These are phyloP conservation scores for Contarinia nasturtii DNA, from an alignment of 1,140 invertebrate species.

Conservation along the genomic window DNA sequence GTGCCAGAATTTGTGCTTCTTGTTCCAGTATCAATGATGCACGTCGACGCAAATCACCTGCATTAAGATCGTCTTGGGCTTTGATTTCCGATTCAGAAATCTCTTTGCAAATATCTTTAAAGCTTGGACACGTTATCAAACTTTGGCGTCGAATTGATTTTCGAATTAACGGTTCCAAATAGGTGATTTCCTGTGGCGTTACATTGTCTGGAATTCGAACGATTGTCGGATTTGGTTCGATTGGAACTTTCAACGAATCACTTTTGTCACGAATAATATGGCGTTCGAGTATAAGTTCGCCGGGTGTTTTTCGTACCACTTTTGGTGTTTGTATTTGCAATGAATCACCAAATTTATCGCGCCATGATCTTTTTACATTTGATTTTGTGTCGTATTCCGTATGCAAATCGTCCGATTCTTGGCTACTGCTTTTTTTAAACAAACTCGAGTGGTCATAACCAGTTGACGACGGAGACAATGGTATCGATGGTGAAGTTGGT, in stretches of 20 bases:
- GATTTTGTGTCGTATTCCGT: slow-evolving; percentile 2
- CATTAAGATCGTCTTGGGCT: slow-evolving; percentile 27
- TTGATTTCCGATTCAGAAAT: slow-evolving; percentile 27
- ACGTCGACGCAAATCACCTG: slow-evolving; percentile 20
- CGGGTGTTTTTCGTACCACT: slow-evolving; percentile 38
- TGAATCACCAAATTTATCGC: slow-evolving; percentile 37
- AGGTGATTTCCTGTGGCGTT: background rate
- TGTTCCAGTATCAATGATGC: slow-evolving; percentile 22
- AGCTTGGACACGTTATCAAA: slow-evolving; percentile 24
- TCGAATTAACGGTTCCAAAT: background rate
- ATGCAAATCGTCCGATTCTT: too few relatives aligned
- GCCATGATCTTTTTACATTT: slow-evolving; percentile 25
- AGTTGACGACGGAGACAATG: slow-evolving; percentile 13
- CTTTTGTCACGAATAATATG: slow-evolving; percentile 48
- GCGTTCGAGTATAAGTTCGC: slow-evolving; percentile 52
- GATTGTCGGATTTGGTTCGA: background rate
- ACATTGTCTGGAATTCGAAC: background rate
- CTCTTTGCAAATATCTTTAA: slow-evolving; percentile 30
- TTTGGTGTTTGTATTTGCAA: slow-evolving; percentile 25
- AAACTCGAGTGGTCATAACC: background rate
- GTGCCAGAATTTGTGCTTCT: slow-evolving; percentile 17
- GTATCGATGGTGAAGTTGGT: slow-evolving; percentile 11
- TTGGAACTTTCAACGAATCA: slow-evolving; percentile 5
- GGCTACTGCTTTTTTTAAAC: too few relatives aligned
- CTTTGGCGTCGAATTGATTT: slow-evolving; percentile 13